phyloP scores from a whole-genome alignment of 1,140 invertebrate species.

The Lordiphosa clarofinis region DNA sequence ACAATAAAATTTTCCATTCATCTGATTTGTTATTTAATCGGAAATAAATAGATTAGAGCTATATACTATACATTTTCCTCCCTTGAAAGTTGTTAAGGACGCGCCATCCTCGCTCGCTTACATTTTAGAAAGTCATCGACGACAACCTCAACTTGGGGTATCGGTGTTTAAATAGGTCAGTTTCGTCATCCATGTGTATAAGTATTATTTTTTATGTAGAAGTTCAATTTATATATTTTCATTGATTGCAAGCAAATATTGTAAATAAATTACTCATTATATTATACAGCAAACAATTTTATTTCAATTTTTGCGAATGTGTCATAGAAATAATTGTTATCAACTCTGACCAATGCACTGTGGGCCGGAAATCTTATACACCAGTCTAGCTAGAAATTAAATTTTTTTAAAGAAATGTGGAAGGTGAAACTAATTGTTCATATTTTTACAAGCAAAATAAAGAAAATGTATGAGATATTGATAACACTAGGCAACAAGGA shows the following conservation, averaged over 20 bases:
- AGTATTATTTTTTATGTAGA: not conserved
- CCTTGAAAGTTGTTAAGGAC: not conserved
- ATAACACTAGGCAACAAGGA: no score
- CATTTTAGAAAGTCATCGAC: not conserved
- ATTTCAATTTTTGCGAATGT: no score
- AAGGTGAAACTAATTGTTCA: no score
- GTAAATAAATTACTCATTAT: constrained; percentile 25
- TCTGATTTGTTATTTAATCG: not conserved
- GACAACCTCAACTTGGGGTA: constrained; percentile 1
- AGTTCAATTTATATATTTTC: constrained; percentile 14
- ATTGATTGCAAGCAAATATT: constrained; percentile 25
- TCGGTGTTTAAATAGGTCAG: constrained; percentile 37
- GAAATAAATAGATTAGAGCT: not conserved
- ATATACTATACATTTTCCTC: not conserved
- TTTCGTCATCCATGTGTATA: constrained; percentile 2
- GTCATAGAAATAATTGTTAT: no score
- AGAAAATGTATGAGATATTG: no score
- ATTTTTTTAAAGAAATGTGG: no score
- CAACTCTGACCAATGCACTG: no score
- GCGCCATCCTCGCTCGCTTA: not conserved
- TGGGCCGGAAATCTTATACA: no score
- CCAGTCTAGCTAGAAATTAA: no score
- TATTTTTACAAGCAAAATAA: no score
- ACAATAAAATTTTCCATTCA: constrained; percentile 8
- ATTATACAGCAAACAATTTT: not conserved